phyloP scores from a whole-genome alignment of 2,888 invertebrate genomes.

The Melipona beecheii region DNA sequence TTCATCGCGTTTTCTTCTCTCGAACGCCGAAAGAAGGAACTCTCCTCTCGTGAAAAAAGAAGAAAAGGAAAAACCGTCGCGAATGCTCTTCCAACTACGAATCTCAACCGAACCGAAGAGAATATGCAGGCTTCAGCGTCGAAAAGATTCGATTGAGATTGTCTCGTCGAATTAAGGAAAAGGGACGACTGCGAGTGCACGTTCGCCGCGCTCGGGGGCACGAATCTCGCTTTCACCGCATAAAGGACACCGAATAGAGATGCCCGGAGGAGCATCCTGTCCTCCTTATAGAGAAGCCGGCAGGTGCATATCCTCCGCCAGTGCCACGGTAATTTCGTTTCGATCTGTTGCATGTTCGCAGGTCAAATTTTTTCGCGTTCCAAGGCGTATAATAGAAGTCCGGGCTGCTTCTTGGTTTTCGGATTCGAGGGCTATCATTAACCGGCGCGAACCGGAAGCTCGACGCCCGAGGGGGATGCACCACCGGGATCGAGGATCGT shows the following conservation, averaged over 20 bases:
- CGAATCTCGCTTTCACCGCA: slow-evolving; percentile 44
- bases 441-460: slow-evolving; percentile 71
- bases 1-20: slow-evolving; percentile 38
- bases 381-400: slow-evolving; percentile 61
- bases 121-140: too few relatives aligned
- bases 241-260: slow-evolving; percentile 40
- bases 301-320: slow-evolving; percentile 70
- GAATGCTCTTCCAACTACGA: not conserved
- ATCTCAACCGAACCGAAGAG: too few relatives aligned
- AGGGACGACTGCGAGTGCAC: not conserved
- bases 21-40: not conserved
- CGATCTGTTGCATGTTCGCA: slow-evolving; percentile 69
- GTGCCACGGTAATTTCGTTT: slow-evolving; percentile 63
- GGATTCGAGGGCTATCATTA: slow-evolving; percentile 68
- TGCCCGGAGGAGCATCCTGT: slow-evolving; percentile 54
- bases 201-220: slow-evolving; percentile 23
- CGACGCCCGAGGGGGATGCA: slow-evolving; percentile 40
- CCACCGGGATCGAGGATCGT: slow-evolving; percentile 42
- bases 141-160: not conserved
- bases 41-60: not conserved
- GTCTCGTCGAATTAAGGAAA: not conserved
- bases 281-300: slow-evolving; percentile 51
- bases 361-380: slow-evolving; percentile 70
- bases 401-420: slow-evolving; percentile 49
- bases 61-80: not conserved